Conservation (phyloP, 2,888 invertebrate species). For the Eupithecia insigniata region DNA sequence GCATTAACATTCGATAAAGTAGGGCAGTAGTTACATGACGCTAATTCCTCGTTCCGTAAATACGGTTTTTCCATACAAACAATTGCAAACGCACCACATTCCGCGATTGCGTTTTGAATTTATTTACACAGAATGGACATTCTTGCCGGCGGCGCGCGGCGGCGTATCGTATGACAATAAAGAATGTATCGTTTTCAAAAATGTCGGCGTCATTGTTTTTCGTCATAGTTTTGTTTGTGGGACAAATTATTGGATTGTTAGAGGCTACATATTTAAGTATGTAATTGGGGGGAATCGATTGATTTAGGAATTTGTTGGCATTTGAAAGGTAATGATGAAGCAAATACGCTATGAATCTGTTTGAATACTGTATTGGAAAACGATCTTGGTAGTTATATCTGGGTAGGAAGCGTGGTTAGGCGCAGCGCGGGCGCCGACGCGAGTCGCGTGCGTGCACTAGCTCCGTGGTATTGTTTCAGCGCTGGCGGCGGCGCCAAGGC, state of each 20-base stretch:
- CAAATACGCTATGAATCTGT: neutral
- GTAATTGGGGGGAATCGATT: neutral
- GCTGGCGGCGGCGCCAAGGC: slow-evolving; percentile 63
- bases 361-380: neutral
- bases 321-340: neutral
- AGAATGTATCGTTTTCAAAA: slow-evolving; percentile 58
- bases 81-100: slow-evolving; percentile 62
- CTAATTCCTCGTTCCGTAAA: slow-evolving; percentile 28
- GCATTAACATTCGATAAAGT: slow-evolving; percentile 13
- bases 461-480: slow-evolving; percentile 66
- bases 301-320: neutral
- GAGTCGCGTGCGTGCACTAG: slow-evolving; percentile 55
- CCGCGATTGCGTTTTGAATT: slow-evolving; percentile 62
- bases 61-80: slow-evolving; percentile 38
- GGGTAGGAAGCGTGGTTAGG: neutral
- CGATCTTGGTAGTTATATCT: slow-evolving; percentile 50
- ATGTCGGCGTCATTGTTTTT: slow-evolving; percentile 29
- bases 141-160: slow-evolving; percentile 51
- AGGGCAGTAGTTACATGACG: slow-evolving; percentile 14
- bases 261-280: neutral
- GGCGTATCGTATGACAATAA: slow-evolving; percentile 62
- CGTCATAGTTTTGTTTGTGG: slow-evolving; percentile 5
- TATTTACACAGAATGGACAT: slow-evolving; percentile 69
- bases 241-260: neutral
- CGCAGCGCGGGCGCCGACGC: slow-evolving; percentile 39